These are phyloP conservation scores for Crotalus tigris DNA, from an alignment of 2,113 vertebrate genomes.

Conservation along the genomic window DNA sequence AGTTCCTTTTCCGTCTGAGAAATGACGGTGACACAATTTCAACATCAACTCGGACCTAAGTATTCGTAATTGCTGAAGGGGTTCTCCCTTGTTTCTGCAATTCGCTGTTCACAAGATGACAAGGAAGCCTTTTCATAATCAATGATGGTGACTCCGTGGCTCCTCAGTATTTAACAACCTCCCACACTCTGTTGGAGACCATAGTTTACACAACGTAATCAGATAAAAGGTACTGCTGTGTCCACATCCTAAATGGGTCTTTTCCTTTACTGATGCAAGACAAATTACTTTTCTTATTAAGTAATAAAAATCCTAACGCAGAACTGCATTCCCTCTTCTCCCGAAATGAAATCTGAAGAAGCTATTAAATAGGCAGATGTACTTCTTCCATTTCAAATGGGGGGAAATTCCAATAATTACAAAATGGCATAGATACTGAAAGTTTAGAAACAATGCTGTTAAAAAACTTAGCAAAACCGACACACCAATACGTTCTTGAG, in stretches of 20 bases:
- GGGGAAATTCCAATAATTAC: background rate
- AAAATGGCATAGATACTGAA: background rate
- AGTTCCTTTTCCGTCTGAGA: background rate
- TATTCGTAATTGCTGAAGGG: background rate
- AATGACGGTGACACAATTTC: background rate
- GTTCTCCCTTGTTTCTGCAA: no score
- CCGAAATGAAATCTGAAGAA: background rate
- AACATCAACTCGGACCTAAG: background rate
- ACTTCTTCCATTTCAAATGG: background rate
- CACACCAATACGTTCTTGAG: background rate
- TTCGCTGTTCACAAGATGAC: background rate
- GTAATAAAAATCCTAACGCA: background rate
- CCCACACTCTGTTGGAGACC: background rate
- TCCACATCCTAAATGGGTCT: background rate
- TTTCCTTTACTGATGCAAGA: background rate
- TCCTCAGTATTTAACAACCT: background rate
- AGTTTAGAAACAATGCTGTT: background rate
- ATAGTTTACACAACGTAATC: background rate
- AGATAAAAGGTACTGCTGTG: background rate
- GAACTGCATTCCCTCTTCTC: background rate
- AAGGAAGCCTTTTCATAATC: background rate
- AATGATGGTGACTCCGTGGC: no score
- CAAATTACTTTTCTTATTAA: conserved; percentile 13
- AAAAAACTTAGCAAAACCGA: background rate
- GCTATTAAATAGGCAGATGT: background rate